A percentile compares a stretch with the other conserved stretches of the same genome.
Evolutionary conservation across 2,888 invertebrate genomes (phyloP).

Genomic region (Drosophila suboccidentalis): DNA sequence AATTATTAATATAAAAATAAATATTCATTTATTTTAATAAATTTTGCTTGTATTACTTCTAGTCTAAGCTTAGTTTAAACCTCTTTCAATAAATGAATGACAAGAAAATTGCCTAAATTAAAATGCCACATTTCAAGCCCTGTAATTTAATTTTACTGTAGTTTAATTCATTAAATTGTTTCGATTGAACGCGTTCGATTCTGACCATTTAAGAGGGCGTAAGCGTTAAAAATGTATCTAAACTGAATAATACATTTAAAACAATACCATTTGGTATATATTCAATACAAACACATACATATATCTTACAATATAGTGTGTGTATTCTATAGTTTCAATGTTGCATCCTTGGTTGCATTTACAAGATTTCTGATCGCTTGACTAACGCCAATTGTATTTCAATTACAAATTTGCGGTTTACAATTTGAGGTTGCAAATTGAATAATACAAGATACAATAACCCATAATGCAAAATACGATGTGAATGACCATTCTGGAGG

Average conservation of each 20-base stretch:
- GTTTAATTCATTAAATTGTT: slow-evolving; percentile 47
- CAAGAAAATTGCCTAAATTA: neutral
- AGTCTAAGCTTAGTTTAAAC: neutral
- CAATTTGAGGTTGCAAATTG: slow-evolving; percentile 39
- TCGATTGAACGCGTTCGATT: slow-evolving; percentile 37
- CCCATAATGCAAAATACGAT: slow-evolving; percentile 28
- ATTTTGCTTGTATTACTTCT: neutral
- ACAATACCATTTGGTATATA: slow-evolving; percentile 7
- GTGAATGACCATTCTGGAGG: slow-evolving; percentile 72
- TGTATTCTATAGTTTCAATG: slow-evolving; percentile 60
- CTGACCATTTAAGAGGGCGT: slow-evolving; percentile 42
- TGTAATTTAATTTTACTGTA: slow-evolving; percentile 51
- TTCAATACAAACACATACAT: neutral
- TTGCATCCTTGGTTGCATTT: slow-evolving; percentile 68
- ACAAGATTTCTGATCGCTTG: slow-evolving; percentile 72
- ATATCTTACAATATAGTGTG: slow-evolving; percentile 12
- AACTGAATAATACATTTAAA: slow-evolving; percentile 34
- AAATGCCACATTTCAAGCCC: slow-evolving; percentile 29
- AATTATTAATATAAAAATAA: too few species aligned
- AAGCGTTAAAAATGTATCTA: slow-evolving; percentile 41
- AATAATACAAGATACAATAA: slow-evolving; percentile 24
- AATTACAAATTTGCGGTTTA: slow-evolving; percentile 69
- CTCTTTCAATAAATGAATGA: neutral
- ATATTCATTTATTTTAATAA: too few species aligned
- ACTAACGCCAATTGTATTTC: slow-evolving; percentile 57